Evolutionary conservation across 1,140 invertebrate genomes (phyloP).

Genomic region (Galleria mellonella): DNA sequence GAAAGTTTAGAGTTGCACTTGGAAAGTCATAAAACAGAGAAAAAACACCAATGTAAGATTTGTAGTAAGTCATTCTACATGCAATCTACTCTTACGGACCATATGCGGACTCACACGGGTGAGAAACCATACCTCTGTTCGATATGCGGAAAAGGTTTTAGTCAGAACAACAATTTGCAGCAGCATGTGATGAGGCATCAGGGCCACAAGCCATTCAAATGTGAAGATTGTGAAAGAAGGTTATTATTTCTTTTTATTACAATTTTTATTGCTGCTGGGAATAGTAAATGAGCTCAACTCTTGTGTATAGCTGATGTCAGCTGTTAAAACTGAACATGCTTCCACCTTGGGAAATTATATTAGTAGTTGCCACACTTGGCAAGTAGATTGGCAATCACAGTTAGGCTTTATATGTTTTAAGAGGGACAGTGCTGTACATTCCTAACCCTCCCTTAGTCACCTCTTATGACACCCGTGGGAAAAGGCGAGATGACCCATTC

Average conservation of each 20-base stretch:
- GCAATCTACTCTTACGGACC: constrained; percentile 73
- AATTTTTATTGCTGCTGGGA: no score
- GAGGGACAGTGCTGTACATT: no score
- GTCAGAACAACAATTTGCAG: constrained; percentile 74
- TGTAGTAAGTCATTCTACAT: constrained; percentile 76
- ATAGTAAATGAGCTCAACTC: no score
- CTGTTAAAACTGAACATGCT: no score
- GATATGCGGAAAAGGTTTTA: constrained; percentile 68
- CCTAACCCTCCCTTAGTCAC: no score
- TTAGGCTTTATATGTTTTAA: no score
- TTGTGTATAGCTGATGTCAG: no score
- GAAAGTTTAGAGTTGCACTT: constrained; percentile 44
- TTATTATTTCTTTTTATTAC: constrained; percentile 18
- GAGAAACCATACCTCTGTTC: constrained; percentile 76
- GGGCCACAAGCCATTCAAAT: constrained; percentile 74
- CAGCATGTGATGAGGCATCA: constrained; percentile 75
- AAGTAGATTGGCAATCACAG: no score
- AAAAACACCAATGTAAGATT: constrained; percentile 75
- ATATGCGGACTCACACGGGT: constrained; percentile 75
- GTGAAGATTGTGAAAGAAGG: constrained; percentile 65
- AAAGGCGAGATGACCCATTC: no score
- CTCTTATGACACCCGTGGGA: no score
- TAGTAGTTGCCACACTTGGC: no score
- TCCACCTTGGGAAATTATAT: no score
- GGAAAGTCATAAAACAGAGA: constrained; percentile 68